Base-by-base conservation (phyloP, 2,888 invertebrate genomes). In the Noctua janthina region DNA sequence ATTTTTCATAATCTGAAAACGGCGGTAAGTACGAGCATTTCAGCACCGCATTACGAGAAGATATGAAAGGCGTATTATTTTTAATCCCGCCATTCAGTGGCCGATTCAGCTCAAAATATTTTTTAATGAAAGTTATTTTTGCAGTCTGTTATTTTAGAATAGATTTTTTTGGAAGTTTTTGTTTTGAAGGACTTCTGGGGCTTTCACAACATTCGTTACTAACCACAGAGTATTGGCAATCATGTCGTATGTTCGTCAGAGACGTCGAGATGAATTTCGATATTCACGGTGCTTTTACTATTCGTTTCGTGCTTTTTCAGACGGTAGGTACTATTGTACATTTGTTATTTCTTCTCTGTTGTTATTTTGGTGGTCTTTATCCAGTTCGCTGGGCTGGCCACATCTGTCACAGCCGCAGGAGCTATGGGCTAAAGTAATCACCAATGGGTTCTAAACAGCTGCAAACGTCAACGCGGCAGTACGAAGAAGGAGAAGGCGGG, bases 1-100 rank as follows among this genome's bases (percentile, higher is more conserved):
- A 93, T 92, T 92, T 92, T 91, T 93, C 92, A 92, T 93, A 93
- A 92, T 90, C 90, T 91, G 85, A 81, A 89, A 89, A 90, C 88
- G 88, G 88, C 85, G 87, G 88, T 86, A 88, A 89, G 89, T 88
- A 89, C 87, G 87, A 78, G 71, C 89, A 88, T 88, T 90, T 89
- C 87, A 89, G 82, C 85, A 78, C 87, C 81, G 88, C 89, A 88
- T 90, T 89, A 88, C 89, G 83, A 76, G 78, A 74, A 87, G 89
- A 89, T 90, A 90, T 91, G 89, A 91, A 90, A 90, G 87, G 85
- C 86, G 90, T 89, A 91, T 90, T 89, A 90, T 92, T 91, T 91
- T 91, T 92, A 92, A 91, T 91, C 90, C 89, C 79, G 79, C 86
- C 89, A 89, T 90, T 91, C 90, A 88, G 83, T 71, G 67, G 87